Evolutionary conservation across 2,113 vertebrate species (phyloP).

Genomic region (Thunnus thynnus): DNA sequence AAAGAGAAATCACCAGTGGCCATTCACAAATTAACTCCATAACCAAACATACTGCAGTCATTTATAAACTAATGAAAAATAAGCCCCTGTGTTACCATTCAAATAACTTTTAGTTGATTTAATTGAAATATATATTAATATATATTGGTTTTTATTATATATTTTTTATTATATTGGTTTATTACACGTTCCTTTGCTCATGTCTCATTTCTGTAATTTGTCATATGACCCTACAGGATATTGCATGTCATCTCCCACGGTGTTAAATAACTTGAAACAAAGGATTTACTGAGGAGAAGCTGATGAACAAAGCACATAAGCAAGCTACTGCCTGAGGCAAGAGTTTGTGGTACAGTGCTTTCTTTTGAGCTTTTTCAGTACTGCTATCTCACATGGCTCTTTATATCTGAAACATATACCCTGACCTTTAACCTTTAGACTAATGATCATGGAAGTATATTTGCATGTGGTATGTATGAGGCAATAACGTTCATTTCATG

Average conservation of each 20-base stretch:
- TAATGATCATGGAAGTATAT: background rate
- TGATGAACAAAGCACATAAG: background rate
- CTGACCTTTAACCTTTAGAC: background rate
- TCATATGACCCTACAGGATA: background rate
- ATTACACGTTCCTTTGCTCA: too few species aligned
- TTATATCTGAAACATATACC: background rate
- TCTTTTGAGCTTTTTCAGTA: background rate
- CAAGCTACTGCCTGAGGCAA: background rate
- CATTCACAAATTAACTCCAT: background rate
- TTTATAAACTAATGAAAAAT: background rate
- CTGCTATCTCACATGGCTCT: conserved; percentile 25
- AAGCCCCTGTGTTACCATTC: background rate
- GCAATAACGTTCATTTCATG: background rate
- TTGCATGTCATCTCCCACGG: background rate
- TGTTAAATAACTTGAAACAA: background rate
- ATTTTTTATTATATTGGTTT: too few species aligned
- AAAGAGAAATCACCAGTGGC: background rate
- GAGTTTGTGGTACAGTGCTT: background rate
- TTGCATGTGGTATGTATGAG: conserved; percentile 9
- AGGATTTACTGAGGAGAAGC: conserved; percentile 2
- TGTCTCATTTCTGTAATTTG: background rate
- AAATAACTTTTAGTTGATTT: background rate
- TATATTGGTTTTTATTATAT: background rate
- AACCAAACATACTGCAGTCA: background rate
- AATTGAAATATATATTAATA: too few species aligned